phyloP scores from a whole-genome alignment of 2,797 vertebrate species.

The Xiphophorus birchmanni region DNA sequence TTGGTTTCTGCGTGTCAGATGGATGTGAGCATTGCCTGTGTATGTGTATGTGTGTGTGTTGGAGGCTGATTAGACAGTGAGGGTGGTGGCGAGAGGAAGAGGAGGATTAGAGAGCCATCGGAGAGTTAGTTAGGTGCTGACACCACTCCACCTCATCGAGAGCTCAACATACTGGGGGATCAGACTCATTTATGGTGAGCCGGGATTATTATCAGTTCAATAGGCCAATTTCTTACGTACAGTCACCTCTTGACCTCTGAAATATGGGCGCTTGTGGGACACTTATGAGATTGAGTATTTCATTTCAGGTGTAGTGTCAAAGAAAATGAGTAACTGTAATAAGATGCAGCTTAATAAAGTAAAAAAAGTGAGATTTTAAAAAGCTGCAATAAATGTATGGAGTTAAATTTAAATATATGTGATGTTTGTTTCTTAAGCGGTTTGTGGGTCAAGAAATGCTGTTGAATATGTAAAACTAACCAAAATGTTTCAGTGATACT shows the following conservation, averaged over 20 bases:
- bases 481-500: not conserved
- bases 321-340: not conserved
- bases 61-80: conserved; percentile 85
- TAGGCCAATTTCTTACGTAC: conserved; percentile 79
- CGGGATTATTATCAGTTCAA: conserved; percentile 83
- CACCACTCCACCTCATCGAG: conserved; percentile 83
- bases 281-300: conserved; percentile 57
- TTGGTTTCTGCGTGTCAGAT: conserved; percentile 72
- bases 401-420: not conserved
- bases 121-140: conserved; percentile 85
- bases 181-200: conserved; percentile 82
- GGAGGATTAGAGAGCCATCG: conserved; percentile 84
- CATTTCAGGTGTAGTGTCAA: conserved; percentile 46
- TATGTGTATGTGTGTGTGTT: conserved; percentile 80
- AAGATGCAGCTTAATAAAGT: not conserved
- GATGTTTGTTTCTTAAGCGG: not conserved
- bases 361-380: not conserved
- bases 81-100: conserved; percentile 79
- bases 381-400: not conserved
- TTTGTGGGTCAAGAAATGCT: not conserved
- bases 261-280: conserved; percentile 73
- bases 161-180: conserved; percentile 84
- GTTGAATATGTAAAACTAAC: not conserved
- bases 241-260: conserved; percentile 74
- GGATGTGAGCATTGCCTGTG: conserved; percentile 47